phyloP scores from a whole-genome alignment of 2,113 vertebrate genomes.

The Silurus asotus region DNA sequence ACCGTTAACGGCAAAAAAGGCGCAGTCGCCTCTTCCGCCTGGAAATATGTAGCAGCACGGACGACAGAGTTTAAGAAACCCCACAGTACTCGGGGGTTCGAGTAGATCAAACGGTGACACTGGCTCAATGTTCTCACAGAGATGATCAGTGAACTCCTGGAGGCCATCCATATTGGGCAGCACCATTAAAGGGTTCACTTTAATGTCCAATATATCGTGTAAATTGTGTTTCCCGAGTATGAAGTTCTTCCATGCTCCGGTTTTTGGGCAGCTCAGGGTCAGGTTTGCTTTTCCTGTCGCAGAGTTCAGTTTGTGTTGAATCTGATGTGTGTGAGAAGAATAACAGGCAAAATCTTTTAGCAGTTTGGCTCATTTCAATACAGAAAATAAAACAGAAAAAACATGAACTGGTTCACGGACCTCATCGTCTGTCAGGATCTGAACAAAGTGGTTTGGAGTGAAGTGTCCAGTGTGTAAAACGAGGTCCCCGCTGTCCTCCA shows the following conservation, averaged over 20 bases:
- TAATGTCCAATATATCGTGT: slow-evolving; percentile 74
- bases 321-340: slow-evolving; percentile 59
- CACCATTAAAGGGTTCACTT: slow-evolving; percentile 70
- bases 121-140: slow-evolving; percentile 76
- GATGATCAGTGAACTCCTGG: slow-evolving; percentile 78
- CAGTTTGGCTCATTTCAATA: not conserved
- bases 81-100: slow-evolving; percentile 79
- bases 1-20: slow-evolving; percentile 82
- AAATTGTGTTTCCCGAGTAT: slow-evolving; percentile 67
- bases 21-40: slow-evolving; percentile 79
- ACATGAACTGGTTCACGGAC: slow-evolving; percentile 52
- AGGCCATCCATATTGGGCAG: slow-evolving; percentile 77
- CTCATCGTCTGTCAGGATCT: slow-evolving; percentile 81
- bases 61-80: slow-evolving; percentile 82
- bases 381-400: not conserved
- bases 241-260: slow-evolving; percentile 74
- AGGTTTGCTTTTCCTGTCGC: slow-evolving; percentile 64
- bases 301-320: slow-evolving; percentile 72
- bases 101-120: slow-evolving; percentile 81
- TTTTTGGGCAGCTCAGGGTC: slow-evolving; percentile 77
- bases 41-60: slow-evolving; percentile 89
- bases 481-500: slow-evolving; percentile 80
- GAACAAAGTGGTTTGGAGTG: slow-evolving; percentile 76
- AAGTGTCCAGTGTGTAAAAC: slow-evolving; percentile 80
- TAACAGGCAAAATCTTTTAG: not conserved